Evolutionary conservation across 2,888 invertebrate genomes (phyloP), one percentile per base, ranked within the genome.

Genomic region (Lochmaea capreae): DNA sequence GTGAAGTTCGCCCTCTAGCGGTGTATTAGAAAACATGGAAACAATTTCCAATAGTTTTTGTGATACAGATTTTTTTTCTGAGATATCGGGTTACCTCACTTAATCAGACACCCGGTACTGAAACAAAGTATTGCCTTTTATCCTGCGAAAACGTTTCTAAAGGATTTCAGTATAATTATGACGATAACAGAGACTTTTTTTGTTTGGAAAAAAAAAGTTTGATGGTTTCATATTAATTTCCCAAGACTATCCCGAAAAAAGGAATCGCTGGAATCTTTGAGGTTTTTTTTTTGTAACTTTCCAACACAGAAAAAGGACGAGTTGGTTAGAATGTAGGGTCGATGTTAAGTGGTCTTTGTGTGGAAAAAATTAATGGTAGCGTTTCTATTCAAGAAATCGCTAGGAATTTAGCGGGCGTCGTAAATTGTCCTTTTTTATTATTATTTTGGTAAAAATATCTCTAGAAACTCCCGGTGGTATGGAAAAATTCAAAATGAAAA

Each of bases 181-280:
- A 16, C 11, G 54, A 54, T 57, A 66, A 66, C 54, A 39, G 16
- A 39, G 12, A 9, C 18, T 26, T 67, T 67, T 67, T n/a, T 18
- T 42, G 67, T 33, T n/a, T 42, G 16, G 39, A 63, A 63, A 63
- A 54, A 57, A 10, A 39, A 33, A 5, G 33, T 10, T 39, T 67
- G 42, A 67, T 57, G 57, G 52, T 67, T 39, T 67, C 39, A 67
- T 67, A 57, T 57, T 57, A 67, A 39, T 67, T 67, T 57, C 18
- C 18, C 42, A 8, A 16, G 54, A 54, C 57, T 67, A 33, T 67
- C 39, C 39, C 63, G n/a, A 16, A 63, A 16, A 63, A n/a, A 39
- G 9, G 33, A 39, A 9, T 39, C 33, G 8, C 33, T 39, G 33
- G 33, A 39, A 39, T 39, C 26, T 33, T 33, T 5, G 26, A n/a